A percentile compares a stretch with the other conserved stretches of the same genome.
phyloP scores from a whole-genome alignment of 2,113 vertebrate species.

The Lamprotornis superbus region DNA sequence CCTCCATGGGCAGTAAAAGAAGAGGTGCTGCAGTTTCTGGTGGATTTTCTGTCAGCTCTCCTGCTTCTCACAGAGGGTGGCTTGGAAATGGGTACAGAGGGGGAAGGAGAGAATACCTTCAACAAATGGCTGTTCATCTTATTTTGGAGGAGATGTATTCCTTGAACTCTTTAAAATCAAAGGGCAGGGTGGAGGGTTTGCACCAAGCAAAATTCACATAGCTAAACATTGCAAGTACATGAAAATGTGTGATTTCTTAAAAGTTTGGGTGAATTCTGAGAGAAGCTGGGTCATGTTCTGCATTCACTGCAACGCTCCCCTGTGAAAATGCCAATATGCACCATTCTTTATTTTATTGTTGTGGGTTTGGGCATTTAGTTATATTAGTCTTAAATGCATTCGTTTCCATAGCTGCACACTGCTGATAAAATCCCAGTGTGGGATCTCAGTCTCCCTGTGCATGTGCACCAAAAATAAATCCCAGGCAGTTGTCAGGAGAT shows the following conservation, averaged over 20 bases:
- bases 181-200: neutral
- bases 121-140: neutral
- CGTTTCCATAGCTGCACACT: constrained; percentile 43
- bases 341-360: neutral
- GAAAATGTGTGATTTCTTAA: neutral
- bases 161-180: neutral
- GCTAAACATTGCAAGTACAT: neutral
- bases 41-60: neutral
- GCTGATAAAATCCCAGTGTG: constrained; percentile 11
- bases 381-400: constrained; percentile 6
- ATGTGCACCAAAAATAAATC: constrained; percentile 7
- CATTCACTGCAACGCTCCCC: neutral
- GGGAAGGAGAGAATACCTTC: neutral
- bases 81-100: neutral
- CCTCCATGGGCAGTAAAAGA: neutral
- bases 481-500: neutral
- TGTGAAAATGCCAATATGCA: neutral
- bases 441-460: neutral
- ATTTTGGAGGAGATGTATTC: neutral
- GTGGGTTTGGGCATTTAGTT: constrained; percentile 17
- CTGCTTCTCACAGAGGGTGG: neutral
- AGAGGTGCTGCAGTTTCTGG: neutral
- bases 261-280: neutral
- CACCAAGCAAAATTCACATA: neutral
- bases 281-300: neutral